Evolutionary conservation across 2,113 vertebrate species (phyloP), one percentile per base, ranked within the genome.

Genomic region (Apistogramma diplotaenia): DNA sequence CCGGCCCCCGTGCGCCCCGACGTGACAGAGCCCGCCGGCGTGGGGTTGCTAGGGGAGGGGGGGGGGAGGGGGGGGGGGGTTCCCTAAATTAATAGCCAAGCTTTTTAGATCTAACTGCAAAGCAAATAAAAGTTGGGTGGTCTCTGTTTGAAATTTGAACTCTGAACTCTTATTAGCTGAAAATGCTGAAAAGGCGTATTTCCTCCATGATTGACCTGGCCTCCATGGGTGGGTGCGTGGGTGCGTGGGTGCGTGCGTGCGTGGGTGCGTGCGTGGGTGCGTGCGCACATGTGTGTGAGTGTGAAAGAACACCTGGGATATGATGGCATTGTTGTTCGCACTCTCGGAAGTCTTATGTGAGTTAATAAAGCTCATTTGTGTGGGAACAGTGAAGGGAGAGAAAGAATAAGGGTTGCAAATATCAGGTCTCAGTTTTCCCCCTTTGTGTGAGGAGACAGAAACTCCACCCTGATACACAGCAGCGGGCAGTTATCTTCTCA

Each of bases 401-500:
- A 12, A 43, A 73, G 76, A 83, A 88, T 73, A 87, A 59, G 54
- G 74, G 43, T 65, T 81, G 58, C 56, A 49, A 76, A 59, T 92
- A 93, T 93, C 88, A 86, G 78, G 81, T 95, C 72, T 92, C 94
- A 37, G 57, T 46, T 83, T 91, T 92, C 81, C 29, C 62, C 80
- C 84, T 93, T 92, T 89, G 89, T 93, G 43, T 76, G 23, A 37
- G 35, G 71, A 57, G 27, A 51, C 46, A 77, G 74, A 91, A 91
- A 92, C 94, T 88, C 91, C 94, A 87, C 94, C 95, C 92, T 78
- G 57, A 80, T 49, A 84, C 83, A 89, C 85, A 91, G 82, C 54
- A 43, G 33, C 12, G 61, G 37, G 65, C 18, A 23, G 71, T 18
- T 72, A 73, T 75, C 53, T 77, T 85, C 78, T 73, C 43, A 73